phyloP scores from a whole-genome alignment of 2,797 vertebrate genomes.

The Sebastes minor region DNA sequence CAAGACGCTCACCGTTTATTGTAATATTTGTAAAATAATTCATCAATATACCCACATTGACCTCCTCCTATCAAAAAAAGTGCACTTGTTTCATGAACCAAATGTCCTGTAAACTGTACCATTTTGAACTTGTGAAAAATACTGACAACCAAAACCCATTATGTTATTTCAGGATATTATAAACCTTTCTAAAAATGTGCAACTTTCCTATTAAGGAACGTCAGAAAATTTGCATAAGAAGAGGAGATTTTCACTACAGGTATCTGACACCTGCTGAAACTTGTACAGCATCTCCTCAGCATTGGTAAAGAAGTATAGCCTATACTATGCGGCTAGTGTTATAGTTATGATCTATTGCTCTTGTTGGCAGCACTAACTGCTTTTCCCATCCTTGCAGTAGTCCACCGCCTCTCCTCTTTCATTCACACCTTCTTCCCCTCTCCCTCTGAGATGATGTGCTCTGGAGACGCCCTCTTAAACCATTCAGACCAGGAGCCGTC shows the following conservation, averaged over 20 bases:
- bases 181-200: neutral
- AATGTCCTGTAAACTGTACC: neutral
- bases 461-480: slow-evolving; percentile 86
- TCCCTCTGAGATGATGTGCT: slow-evolving; percentile 84
- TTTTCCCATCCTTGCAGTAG: neutral
- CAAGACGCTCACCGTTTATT: slow-evolving; percentile 17
- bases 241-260: neutral
- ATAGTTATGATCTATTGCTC: neutral
- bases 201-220: neutral
- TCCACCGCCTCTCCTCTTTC: neutral
- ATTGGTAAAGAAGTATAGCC: neutral
- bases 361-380: neutral
- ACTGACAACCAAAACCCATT: neutral
- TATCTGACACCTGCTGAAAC: neutral
- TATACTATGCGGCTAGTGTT: neutral
- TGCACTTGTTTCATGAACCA: neutral
- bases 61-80: neutral
- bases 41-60: neutral
- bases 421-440: slow-evolving; percentile 67
- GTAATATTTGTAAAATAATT: neutral
- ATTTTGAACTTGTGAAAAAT: neutral
- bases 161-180: neutral
- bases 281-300: neutral
- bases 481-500: slow-evolving; percentile 96
- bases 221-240: neutral